Evolutionary conservation across 1,140 invertebrate species (phyloP).

Genomic region (Pemphigus obesinymphae): DNA sequence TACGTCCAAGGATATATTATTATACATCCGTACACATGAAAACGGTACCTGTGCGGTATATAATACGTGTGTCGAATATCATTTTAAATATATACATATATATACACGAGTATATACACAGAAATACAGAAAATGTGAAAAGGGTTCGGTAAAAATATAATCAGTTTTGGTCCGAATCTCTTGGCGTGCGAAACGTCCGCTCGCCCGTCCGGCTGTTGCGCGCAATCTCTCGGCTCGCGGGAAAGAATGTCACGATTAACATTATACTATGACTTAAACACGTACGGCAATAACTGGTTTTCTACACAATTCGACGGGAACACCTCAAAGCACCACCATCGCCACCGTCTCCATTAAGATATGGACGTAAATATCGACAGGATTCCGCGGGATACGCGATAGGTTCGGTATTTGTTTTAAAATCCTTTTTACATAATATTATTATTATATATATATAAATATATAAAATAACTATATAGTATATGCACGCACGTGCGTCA

Average conservation of each 20-base stretch:
- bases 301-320: neutral
- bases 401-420: neutral
- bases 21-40: neutral
- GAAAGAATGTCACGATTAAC: no score
- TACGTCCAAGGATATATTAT: constrained; percentile 1
- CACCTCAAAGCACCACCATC: neutral
- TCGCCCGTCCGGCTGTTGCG: neutral
- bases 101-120: no score
- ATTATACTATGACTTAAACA: no score
- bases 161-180: constrained; percentile 9
- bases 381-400: neutral
- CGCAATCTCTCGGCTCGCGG: no score
- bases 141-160: neutral
- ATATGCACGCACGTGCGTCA: no score
- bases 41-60: no score
- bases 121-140: neutral
- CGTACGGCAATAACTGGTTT: neutral
- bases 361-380: no score
- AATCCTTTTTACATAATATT: neutral
- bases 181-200: constrained; percentile 2
- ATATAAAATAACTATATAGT: no score
- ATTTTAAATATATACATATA: no score
- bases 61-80: no score
- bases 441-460: no score
- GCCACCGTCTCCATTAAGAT: neutral